Percentiles rank a stretch among this genome's conserved stretches.
Evolutionary conservation across 1,140 invertebrate species (phyloP).

Genomic region (Copidosoma floridanum): DNA sequence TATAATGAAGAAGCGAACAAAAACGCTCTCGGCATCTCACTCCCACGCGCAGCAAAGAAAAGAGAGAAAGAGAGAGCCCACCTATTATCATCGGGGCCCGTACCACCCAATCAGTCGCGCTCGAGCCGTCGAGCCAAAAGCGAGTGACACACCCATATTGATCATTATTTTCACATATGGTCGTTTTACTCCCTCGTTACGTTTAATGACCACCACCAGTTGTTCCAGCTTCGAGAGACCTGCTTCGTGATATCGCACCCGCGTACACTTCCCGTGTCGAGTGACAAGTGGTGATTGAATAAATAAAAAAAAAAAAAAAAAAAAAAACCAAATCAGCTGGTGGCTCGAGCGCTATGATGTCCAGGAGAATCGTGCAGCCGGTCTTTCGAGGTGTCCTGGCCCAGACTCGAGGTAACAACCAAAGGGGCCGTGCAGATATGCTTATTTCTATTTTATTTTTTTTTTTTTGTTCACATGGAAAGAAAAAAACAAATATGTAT

Average conservation of each 20-base stretch:
- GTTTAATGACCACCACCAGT: neutral
- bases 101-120: neutral
- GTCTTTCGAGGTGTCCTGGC: too few species aligned
- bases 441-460: too few species aligned
- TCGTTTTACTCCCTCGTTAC: neutral
- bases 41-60: neutral
- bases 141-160: neutral
- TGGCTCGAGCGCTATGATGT: too few species aligned
- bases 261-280: neutral
- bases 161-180: neutral
- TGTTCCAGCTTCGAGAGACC: conserved; percentile 1
- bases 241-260: neutral
- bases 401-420: too few species aligned
- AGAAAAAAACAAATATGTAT: too few species aligned
- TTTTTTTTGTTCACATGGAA: too few species aligned
- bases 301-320: too few species aligned
- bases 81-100: too few species aligned
- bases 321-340: too few species aligned
- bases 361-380: too few species aligned
- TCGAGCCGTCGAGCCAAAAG: neutral
- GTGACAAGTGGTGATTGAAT: neutral
- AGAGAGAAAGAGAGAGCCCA: neutral
- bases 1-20: too few species aligned
- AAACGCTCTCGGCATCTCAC: neutral
- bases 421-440: too few species aligned